Percentiles rank a stretch among this genome's conserved stretches.
These are phyloP conservation scores for Toxotes lorentzi DNA, from an alignment of 2,797 vertebrate species.

Conservation along the genomic window DNA sequence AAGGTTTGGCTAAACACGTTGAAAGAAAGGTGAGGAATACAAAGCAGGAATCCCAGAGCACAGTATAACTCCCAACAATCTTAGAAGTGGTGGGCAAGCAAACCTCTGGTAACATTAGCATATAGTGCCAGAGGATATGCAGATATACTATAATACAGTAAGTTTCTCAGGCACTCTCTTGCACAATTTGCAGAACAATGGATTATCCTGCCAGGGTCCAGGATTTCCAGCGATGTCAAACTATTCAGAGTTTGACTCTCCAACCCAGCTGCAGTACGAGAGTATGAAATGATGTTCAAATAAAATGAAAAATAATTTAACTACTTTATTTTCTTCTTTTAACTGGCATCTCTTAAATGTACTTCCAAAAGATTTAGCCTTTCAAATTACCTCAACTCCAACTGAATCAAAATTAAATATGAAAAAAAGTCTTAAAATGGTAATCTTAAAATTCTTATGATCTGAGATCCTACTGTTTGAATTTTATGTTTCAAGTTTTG, in stretches of 20 bases:
- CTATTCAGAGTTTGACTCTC: conserved; percentile 8
- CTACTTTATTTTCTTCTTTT: neutral
- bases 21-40: neutral
- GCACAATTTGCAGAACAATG: conserved; percentile 21
- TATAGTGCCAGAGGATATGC: conserved; percentile 18
- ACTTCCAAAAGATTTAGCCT: neutral
- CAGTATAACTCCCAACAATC: neutral
- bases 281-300: neutral
- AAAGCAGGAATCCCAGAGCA: neutral
- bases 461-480: neutral
- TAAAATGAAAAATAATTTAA: neutral
- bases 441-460: neutral
- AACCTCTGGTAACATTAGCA: conserved; percentile 7
- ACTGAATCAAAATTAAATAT: neutral
- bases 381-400: neutral
- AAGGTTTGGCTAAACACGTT: neutral
- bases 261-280: neutral
- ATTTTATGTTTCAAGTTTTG: neutral
- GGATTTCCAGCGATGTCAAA: conserved; percentile 6
- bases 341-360: neutral
- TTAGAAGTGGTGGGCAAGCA: neutral
- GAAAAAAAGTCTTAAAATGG: neutral
- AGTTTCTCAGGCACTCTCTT: conserved; percentile 6
- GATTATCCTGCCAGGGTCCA: conserved; percentile 15
- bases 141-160: conserved; percentile 4